Evolutionary conservation across 2,888 invertebrate species (phyloP), one percentile per base, ranked within the genome.

Genomic region (Nemotelus nigrinus): DNA sequence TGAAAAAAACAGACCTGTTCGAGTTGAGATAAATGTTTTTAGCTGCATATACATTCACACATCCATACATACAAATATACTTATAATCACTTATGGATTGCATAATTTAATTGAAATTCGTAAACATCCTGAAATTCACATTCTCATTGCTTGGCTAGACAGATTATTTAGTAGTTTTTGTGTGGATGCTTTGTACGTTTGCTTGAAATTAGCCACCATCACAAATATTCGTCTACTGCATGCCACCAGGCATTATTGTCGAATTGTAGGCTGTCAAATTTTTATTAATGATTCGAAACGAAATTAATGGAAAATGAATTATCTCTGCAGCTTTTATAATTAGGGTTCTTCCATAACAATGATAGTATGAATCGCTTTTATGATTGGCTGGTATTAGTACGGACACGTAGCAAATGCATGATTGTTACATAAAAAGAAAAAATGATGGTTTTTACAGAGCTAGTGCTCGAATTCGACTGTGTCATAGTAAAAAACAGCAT

Each of bases 281-380:
- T 41, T 71, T 71, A 71, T 71, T 71, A 71, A 71, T 71, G 71
- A 55, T 43, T 44, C 44, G 44, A 55, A 43, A 39, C 44, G 39
- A 71, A 71, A 71, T 71, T 71, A 55, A 71, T 71, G 71, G 71
- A 44, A 71, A 71, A 71, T 10, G 43, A 71, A 71, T 71, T 71
- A 71, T 71, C 71, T 55, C 43, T 55, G 71, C 55, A 55, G 55
- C 55, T 55, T 55, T 57, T 57, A 43, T 71, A 71, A 71, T 71
- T 71, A 71, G 57, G 44, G 57, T 71, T 6, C 8, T 71, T 45
- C n/a, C 47, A 47, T 47, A 47, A 67, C 47, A 47, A 67, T 6
- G n/a, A 39, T 2, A n/a, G 5, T 25, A 1, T 25, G 25, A 25
- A 1, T 25, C 25, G 25, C 25, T 25, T 25, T 25, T 25, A 25